These are phyloP conservation scores for Microplitis manilae DNA, from an alignment of 2,888 invertebrate species.

Conservation along the genomic window DNA sequence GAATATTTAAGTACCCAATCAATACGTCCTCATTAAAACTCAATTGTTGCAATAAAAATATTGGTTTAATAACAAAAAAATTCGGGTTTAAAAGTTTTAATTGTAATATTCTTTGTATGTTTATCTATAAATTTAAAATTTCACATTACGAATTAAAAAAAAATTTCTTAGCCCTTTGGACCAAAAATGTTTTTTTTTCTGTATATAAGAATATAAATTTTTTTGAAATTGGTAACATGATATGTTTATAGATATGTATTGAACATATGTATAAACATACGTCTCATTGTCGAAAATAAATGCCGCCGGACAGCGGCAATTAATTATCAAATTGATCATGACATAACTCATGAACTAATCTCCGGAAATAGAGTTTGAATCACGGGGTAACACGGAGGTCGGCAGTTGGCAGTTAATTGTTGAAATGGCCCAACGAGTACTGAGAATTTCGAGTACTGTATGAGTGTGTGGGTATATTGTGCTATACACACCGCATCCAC, in stretches of 20 bases:
- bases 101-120: not conserved
- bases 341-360: slow-evolving; percentile 33
- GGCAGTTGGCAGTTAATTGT: slow-evolving; percentile 35
- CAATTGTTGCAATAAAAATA: not conserved
- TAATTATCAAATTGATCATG: slow-evolving; percentile 41
- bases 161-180: no score
- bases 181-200: no score
- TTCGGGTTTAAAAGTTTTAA: not conserved
- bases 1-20: not conserved
- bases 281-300: not conserved
- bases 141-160: not conserved
- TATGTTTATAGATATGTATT: no score
- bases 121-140: not conserved
- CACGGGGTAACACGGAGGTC: slow-evolving; percentile 10
- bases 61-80: not conserved
- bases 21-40: not conserved
- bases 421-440: not conserved
- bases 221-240: no score
- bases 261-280: not conserved
- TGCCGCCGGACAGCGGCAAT: slow-evolving; percentile 3
- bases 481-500: not conserved
- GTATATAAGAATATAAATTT: no score
- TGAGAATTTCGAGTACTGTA: not conserved
- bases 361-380: slow-evolving; percentile 35
- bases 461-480: not conserved